These are phyloP conservation scores for Platypus cylindrus DNA, from an alignment of 2,888 invertebrate genomes.

Conservation along the genomic window DNA sequence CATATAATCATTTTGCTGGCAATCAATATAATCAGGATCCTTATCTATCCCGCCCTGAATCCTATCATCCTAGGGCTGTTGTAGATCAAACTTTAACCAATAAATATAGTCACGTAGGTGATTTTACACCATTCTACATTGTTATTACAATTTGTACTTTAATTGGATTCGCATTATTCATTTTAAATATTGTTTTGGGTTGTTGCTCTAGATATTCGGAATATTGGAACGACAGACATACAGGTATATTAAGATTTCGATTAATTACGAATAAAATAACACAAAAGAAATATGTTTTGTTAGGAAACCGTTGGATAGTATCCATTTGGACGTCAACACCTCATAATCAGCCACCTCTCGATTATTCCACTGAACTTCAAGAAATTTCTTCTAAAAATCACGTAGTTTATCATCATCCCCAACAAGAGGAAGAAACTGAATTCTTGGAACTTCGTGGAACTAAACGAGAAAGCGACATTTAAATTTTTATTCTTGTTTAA, in stretches of 20 bases:
- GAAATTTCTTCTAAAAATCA: constrained; percentile 32
- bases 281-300: constrained; percentile 7
- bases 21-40: constrained; percentile 7
- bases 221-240: constrained; percentile 75
- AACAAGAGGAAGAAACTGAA: constrained; percentile 26
- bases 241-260: too few relatives aligned
- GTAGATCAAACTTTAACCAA: constrained; percentile 3
- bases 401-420: constrained; percentile 31
- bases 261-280: neutral
- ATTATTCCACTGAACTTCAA: constrained; percentile 57
- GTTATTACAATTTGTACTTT: constrained; percentile 66
- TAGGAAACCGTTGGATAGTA: constrained; percentile 74
- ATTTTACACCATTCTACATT: constrained; percentile 78
- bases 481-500: constrained; percentile 2
- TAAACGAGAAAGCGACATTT: constrained; percentile 68
- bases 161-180: constrained; percentile 53
- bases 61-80: constrained; percentile 5
- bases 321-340: constrained; percentile 77
- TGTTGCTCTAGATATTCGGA: constrained; percentile 66
- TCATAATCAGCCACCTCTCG: constrained; percentile 68
- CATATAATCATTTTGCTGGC: constrained; percentile 8
- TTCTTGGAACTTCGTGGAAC: constrained; percentile 14
- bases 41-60: constrained; percentile 4
- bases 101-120: constrained; percentile 31
- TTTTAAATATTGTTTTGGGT: constrained; percentile 66